phyloP scores from a whole-genome alignment of 2,888 invertebrate genomes.

The Calliphora vomitoria region DNA sequence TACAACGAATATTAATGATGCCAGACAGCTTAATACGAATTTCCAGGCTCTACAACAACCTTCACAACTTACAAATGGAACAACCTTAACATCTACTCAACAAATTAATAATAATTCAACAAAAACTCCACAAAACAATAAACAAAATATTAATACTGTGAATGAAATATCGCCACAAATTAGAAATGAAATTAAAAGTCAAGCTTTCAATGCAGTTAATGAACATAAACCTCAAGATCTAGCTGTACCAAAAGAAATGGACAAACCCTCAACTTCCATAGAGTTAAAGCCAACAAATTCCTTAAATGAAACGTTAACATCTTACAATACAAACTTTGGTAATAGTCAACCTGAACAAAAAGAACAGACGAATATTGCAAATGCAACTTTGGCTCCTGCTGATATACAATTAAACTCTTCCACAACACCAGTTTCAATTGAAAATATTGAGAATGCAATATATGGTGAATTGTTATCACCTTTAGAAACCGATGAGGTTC shows the following conservation, averaged over 20 bases:
- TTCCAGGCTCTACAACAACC: not conserved
- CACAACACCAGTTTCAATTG: slow-evolving; percentile 80
- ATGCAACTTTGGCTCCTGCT: not conserved
- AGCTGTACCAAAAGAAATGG: not conserved
- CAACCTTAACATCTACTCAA: not conserved
- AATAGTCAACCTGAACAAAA: not conserved
- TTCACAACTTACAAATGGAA: not conserved
- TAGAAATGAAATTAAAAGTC: slow-evolving; percentile 12
- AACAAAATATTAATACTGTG: not conserved
- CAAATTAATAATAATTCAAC: not conserved
- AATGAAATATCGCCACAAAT: not conserved
- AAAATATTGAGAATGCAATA: slow-evolving; percentile 84
- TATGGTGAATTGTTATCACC: slow-evolving; percentile 82
- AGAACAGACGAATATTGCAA: not conserved
- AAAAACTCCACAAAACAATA: not conserved
- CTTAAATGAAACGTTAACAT: not conserved
- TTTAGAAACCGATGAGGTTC: slow-evolving; percentile 52
- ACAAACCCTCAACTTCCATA: not conserved
- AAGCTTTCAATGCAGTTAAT: not conserved
- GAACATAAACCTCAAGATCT: not conserved
- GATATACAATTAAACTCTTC: slow-evolving; percentile 26
- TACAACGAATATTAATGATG: slow-evolving; percentile 16
- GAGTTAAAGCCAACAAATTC: not conserved
- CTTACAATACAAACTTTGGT: not conserved
- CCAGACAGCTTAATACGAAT: not conserved